Base-by-base conservation (phyloP, 2,113 vertebrate genomes). In the Potamarius usumacintae region DNA sequence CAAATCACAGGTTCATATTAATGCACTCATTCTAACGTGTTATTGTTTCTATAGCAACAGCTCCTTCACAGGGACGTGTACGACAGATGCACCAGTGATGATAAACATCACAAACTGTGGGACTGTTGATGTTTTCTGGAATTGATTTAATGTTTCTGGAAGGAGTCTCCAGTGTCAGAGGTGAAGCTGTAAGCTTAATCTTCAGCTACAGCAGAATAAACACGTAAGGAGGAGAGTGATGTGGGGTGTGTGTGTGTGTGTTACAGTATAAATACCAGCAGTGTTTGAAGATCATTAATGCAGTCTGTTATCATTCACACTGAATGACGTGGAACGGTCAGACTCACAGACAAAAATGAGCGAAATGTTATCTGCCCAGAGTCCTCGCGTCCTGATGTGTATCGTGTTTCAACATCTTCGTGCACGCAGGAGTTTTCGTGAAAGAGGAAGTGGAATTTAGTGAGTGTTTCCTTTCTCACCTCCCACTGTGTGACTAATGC, bases 391-490 rank as follows among this genome's bases (percentile, higher is more conserved):
- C 30, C 34, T 25, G 42, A 25, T 52, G 42, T 5, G 1, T 52
- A 6, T 77, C 17, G 48, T 7, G 71, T 60, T 20, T 30, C 6
- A 18, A 22, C 17, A 30, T 81, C 30, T n/a, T 52, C 1, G 8
- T 14, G 18, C 11, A 12, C n/a, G 63, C 55, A 55, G 62, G 22
- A 20, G 55, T 83, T 57, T 71, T 0, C 7, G 48, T 22, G 67
- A 48, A 76, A 74, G 55, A 85, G 83, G 83, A 85, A 85, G 83
- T 85, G 83, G 83, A 76, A 60, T 74, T 11, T 17, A 53, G n/a
- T 14, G 65, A 84, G 27, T 50, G 67, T 84, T 84, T 84, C 53
- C 67, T 74, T 58, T 84, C 83, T 84, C 83, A 74, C 65, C 83
- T 53, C 67, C 67, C 12, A 30, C 83, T 34, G 82, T 72, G 52